Percentiles rank a stretch among this genome's conserved stretches.
phyloP scores from a whole-genome alignment of 2,797 vertebrate species.

The Phoxinus dragarum region DNA sequence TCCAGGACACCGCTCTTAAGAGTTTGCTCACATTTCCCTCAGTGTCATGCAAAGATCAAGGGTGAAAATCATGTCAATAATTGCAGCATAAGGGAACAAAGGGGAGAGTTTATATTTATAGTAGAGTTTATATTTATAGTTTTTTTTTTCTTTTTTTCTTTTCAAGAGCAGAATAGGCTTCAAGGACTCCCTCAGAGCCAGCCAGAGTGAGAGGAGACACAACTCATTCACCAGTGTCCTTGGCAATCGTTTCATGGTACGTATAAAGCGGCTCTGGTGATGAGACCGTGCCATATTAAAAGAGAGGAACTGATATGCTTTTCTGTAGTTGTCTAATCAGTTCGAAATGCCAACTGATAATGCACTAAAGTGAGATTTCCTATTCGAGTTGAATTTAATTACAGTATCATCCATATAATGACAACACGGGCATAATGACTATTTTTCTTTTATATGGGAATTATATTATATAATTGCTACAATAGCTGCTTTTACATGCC shows the following conservation, averaged over 20 bases:
- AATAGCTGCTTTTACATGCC: background rate
- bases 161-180: constrained; percentile 67
- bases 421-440: background rate
- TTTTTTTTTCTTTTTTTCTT: constrained; percentile 70
- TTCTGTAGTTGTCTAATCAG: background rate
- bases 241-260: constrained; percentile 57
- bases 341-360: constrained; percentile 48
- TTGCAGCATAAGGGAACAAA: constrained; percentile 66
- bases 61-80: constrained; percentile 76
- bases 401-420: constrained; percentile 8
- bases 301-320: background rate
- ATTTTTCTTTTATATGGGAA: background rate
- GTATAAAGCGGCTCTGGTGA: constrained; percentile 52
- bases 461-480: background rate
- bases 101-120: constrained; percentile 71
- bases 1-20: constrained; percentile 67
- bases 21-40: constrained; percentile 71
- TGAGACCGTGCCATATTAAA: constrained; percentile 26
- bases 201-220: constrained; percentile 57
- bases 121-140: constrained; percentile 69
- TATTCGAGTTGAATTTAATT: constrained; percentile 37
- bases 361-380: constrained; percentile 27
- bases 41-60: constrained; percentile 65
- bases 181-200: constrained; percentile 70
- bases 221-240: constrained; percentile 64